These are phyloP conservation scores for Parnassius orleans DNA, from an alignment of 2,888 invertebrate species.

Conservation along the genomic window DNA sequence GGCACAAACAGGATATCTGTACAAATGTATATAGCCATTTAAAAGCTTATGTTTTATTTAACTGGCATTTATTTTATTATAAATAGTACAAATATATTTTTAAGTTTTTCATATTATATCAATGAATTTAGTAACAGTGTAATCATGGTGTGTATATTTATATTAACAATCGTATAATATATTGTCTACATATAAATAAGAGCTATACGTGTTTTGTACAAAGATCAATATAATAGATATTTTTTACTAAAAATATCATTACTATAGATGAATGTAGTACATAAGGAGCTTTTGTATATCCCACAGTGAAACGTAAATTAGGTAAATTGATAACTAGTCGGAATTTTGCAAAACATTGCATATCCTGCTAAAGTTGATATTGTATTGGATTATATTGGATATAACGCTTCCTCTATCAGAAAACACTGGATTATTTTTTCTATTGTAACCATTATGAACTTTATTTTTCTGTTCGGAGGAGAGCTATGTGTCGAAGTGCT, in stretches of 20 bases:
- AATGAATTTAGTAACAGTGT: conserved; percentile 30
- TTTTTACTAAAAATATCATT: conserved; percentile 62
- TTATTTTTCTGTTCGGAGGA: conserved; percentile 6
- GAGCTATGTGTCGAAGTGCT: conserved; percentile 37
- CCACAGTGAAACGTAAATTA: conserved; percentile 53
- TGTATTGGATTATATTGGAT: conserved; percentile 44
- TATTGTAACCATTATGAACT: conserved; percentile 1
- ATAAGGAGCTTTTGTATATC: conserved; percentile 65
- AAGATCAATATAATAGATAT: conserved; percentile 60
- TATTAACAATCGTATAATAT: conserved; percentile 52
- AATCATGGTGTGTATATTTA: conserved; percentile 54
- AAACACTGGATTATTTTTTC: conserved; percentile 32
- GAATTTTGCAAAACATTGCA: conserved; percentile 54
- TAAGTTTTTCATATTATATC: conserved; percentile 29
- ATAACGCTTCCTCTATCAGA: conserved; percentile 51
- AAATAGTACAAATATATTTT: conserved; percentile 75
- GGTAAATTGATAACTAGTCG: conserved; percentile 61
- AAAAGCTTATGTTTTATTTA: conserved; percentile 45
- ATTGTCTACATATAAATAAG: conserved; percentile 39
- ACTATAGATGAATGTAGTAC: conserved; percentile 47
- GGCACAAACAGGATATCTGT: conserved; percentile 40
- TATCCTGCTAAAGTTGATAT: conserved; percentile 56
- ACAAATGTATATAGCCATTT: conserved; percentile 63
- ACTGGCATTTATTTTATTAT: conserved; percentile 59
- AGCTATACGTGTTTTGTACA: conserved; percentile 70